Evolutionary conservation across 2,888 invertebrate species (phyloP).

Genomic region (Alsophila aescularia): DNA sequence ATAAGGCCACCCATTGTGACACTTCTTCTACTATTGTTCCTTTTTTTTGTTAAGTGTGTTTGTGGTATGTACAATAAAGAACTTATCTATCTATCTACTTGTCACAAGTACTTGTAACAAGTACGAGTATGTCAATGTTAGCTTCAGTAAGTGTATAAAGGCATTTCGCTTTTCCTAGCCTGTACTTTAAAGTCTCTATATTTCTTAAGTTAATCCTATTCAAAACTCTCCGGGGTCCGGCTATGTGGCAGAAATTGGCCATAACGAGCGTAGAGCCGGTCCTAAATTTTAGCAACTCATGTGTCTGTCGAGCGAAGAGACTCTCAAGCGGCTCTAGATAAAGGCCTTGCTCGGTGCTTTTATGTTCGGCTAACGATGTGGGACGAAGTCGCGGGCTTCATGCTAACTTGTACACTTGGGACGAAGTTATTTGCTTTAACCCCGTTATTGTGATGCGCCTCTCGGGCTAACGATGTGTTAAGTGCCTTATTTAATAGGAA

Average conservation of each 20-base stretch:
- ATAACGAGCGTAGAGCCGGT: background rate
- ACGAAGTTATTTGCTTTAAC: constrained; percentile 15
- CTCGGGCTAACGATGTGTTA: constrained; percentile 21
- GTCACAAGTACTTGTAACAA: too few species aligned
- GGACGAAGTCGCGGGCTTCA: constrained; percentile 12
- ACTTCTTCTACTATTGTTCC: too few species aligned
- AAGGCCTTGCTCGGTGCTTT: constrained; percentile 8
- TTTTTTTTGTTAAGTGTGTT: too few species aligned
- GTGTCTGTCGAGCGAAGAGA: background rate
- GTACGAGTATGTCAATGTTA: too few species aligned
- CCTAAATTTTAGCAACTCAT: constrained; percentile 2
- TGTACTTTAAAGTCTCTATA: background rate
- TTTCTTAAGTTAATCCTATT: constrained; percentile 1
- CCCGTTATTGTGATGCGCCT: constrained; percentile 17
- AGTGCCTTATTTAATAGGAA: constrained; percentile 5
- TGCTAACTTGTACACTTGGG: constrained; percentile 10
- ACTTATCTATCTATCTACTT: too few species aligned
- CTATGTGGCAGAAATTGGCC: constrained; percentile 8
- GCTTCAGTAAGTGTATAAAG: background rate
- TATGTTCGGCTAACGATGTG: constrained; percentile 16
- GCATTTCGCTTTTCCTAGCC: background rate
- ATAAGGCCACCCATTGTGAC: too few species aligned
- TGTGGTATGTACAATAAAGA: too few species aligned
- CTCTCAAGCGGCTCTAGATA: constrained; percentile 3
- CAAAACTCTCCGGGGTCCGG: constrained; percentile 1